Percentiles rank a stretch among this genome's conserved stretches.
Conservation (phyloP, 2,888 invertebrate species). For the Acleris literana region DNA sequence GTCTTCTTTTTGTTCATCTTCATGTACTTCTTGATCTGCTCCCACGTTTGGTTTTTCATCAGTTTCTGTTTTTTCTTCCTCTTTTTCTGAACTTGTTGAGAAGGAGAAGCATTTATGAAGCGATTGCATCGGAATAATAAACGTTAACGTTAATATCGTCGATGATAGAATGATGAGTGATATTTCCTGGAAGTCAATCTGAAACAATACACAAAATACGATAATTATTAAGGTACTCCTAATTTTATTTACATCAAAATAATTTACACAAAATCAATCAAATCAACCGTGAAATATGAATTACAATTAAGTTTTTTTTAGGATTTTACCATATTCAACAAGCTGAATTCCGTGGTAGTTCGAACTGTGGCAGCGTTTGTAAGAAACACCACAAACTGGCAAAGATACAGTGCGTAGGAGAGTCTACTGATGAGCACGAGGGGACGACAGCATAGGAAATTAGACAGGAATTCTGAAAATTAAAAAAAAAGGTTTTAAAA, state of each 20-base stretch:
- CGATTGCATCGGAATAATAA: conserved; percentile 86
- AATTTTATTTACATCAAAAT: too few species aligned
- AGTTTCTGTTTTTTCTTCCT: conserved; percentile 41
- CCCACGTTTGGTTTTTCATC: conserved; percentile 33
- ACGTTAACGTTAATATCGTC: conserved; percentile 82
- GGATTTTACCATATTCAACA: conserved; percentile 81
- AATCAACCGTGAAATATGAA: background rate
- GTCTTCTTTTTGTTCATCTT: conserved; percentile 40
- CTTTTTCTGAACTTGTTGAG: conserved; percentile 44
- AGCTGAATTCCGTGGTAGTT: conserved; percentile 83
- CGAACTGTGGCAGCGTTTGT: conserved; percentile 85
- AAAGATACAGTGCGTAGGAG: conserved; percentile 86
- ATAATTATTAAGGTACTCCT: too few species aligned
- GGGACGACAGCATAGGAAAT: conserved; percentile 80
- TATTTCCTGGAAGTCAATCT: conserved; percentile 85
- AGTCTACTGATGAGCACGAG: conserved; percentile 85
- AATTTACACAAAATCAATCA: too few species aligned
- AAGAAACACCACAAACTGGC: conserved; percentile 86
- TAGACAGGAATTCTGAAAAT: conserved; percentile 76
- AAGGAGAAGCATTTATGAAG: conserved; percentile 63
- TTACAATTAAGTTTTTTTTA: background rate
- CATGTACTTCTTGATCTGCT: conserved; percentile 22
- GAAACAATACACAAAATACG: conserved; percentile 45
- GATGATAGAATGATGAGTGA: conserved; percentile 78
- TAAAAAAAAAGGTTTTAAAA: background rate